Evolutionary conservation across 1,140 invertebrate genomes (phyloP), one percentile per base, ranked within the genome.

Genomic region (Halyomorpha halys): DNA sequence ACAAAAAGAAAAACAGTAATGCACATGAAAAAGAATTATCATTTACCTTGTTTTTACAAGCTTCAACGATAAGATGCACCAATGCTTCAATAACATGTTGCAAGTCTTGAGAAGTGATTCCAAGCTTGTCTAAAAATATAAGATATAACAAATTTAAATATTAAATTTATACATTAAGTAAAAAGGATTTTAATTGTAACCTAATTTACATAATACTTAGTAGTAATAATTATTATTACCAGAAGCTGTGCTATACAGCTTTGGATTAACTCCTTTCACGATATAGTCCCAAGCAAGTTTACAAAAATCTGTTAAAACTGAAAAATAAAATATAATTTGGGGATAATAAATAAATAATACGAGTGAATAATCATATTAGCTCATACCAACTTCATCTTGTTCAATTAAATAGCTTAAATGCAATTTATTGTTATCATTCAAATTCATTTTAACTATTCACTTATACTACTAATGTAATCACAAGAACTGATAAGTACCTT

Each of bases 301-400:
- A 25, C 63, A 64, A 14, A 65, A 54, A 19, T 69, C 69, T 8
- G 62, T 59, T 27, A 59, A 25, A 21, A 49, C 21, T 66, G 62
- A 71, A 62, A 63, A 49, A 15, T n/a, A n/a, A 3, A 49, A 49
- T 49, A 13, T 13, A 18, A 19, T 49, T n/a, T 49, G 1, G n/a
- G 19, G 11, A 49, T 9, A 49, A 11, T 18, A 1, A 13, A 18
- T 49, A 49, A 49, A 6, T 49, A 49, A 49, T 49, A 21, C 11
- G 1, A 18, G n/a, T 49, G 16, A 19, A 49, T 18, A 56, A 56
- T 6, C 8, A 25, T 6, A 15, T 4, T 25, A 25, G 11, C n/a
- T 23, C 53, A 23, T 23, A 56, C 53, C 53, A 56, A 25, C 53
- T 23, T 23, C 53, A 56, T 56, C 53, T 56, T 56, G 53, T 11